Evolutionary conservation across 1,140 invertebrate genomes (phyloP).

Genomic region (Melitaea cinxia): DNA sequence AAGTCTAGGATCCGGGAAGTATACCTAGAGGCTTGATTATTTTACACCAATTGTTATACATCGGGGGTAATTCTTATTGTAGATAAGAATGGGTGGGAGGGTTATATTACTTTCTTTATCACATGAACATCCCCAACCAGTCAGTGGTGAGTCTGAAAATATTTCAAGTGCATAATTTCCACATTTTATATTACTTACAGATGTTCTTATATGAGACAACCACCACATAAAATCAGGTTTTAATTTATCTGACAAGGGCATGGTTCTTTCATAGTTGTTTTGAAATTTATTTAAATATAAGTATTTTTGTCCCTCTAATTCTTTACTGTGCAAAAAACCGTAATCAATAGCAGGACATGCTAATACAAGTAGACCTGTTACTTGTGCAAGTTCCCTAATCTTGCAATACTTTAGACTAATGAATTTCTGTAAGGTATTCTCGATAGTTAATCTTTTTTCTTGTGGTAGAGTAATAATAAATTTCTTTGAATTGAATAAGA

Average conservation of each 20-base stretch:
- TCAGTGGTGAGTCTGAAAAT: not conserved
- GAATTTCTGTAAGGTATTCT: slow-evolving; percentile 4
- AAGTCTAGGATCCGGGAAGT: no score
- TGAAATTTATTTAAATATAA: not conserved
- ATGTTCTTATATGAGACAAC: not conserved
- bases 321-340: not conserved
- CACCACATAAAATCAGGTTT: not conserved
- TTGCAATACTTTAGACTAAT: not conserved
- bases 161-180: not conserved
- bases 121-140: not conserved
- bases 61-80: no score
- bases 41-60: no score
- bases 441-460: not conserved
- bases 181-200: not conserved
- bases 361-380: not conserved
- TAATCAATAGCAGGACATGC: not conserved
- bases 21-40: no score
- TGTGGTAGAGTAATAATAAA: slow-evolving; percentile 1
- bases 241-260: not conserved
- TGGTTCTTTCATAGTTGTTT: not conserved
- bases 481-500: slow-evolving; percentile 3
- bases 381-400: not conserved
- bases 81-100: no score
- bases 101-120: not conserved
- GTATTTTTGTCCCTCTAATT: not conserved